These are phyloP conservation scores for Pachydiplax longipennis DNA, from an alignment of 2,888 invertebrate genomes.

Conservation along the genomic window DNA sequence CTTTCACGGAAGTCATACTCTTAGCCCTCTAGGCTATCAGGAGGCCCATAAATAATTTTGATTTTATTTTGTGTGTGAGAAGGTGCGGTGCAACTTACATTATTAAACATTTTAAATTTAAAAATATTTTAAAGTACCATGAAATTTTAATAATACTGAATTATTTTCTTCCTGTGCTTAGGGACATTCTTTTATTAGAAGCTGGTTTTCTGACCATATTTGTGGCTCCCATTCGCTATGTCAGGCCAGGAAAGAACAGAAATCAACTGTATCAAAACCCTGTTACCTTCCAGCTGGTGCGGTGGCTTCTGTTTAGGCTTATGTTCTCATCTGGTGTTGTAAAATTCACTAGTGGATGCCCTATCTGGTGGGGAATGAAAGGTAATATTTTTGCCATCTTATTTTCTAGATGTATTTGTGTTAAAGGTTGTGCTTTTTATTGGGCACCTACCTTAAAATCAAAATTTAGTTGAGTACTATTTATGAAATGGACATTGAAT, in stretches of 20 bases:
- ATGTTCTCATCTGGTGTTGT: conserved; percentile 76
- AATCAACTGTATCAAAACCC: conserved; percentile 59
- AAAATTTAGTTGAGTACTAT: too few relatives aligned
- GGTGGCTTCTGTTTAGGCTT: conserved; percentile 77
- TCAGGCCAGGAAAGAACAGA: conserved; percentile 59
- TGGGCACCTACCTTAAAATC: too few relatives aligned
- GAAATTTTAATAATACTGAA: background rate
- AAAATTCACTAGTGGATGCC: conserved; percentile 74
- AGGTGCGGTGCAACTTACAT: too few relatives aligned
- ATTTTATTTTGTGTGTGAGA: too few relatives aligned
- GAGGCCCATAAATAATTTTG: too few relatives aligned
- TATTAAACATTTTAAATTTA: too few relatives aligned
- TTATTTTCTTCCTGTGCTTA: conserved; percentile 55
- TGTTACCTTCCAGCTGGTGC: conserved; percentile 72
- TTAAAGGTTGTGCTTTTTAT: background rate
- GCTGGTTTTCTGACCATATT: conserved; percentile 74
- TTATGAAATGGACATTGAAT: too few relatives aligned
- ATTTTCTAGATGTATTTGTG: background rate
- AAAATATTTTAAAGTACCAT: background rate
- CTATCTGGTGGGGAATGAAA: conserved; percentile 79
- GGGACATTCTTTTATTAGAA: conserved; percentile 78
- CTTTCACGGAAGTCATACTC: too few relatives aligned
- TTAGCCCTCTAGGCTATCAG: too few relatives aligned
- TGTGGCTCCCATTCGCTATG: conserved; percentile 68
- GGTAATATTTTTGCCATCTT: conserved; percentile 61